These are phyloP conservation scores for Chromis chromis DNA, from an alignment of 2,797 vertebrate genomes.

Conservation along the genomic window DNA sequence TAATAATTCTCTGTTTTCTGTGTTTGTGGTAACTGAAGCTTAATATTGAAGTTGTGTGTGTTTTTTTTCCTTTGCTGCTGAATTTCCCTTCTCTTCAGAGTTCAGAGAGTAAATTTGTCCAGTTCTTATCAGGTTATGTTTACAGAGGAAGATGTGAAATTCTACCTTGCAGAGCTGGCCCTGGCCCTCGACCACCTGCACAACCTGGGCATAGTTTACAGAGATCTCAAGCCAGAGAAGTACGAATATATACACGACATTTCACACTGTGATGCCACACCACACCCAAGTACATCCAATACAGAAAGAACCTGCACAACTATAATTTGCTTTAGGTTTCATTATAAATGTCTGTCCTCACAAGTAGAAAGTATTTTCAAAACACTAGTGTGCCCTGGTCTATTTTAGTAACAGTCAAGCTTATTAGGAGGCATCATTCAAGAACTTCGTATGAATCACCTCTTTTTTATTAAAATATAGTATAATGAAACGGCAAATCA, in stretches of 20 bases:
- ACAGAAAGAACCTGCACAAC: neutral
- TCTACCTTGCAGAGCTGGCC: slow-evolving; percentile 99
- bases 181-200: slow-evolving; percentile 99
- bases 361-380: too few relatives aligned
- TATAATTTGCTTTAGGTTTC: neutral
- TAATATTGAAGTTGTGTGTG: slow-evolving; percentile 59
- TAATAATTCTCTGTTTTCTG: slow-evolving; percentile 55
- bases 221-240: slow-evolving; percentile 99
- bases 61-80: slow-evolving; percentile 58
- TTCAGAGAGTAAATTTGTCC: slow-evolving; percentile 96
- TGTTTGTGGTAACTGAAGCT: slow-evolving; percentile 59
- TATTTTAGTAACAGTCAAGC: too few relatives aligned
- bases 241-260: slow-evolving; percentile 80
- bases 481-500: neutral
- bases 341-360: neutral
- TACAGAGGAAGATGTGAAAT: slow-evolving; percentile 99
- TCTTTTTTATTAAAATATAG: too few relatives aligned
- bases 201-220: slow-evolving; percentile 99
- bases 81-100: slow-evolving; percentile 77
- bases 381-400: too few relatives aligned
- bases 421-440: neutral
- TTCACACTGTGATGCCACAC: slow-evolving; percentile 13
- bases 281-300: neutral
- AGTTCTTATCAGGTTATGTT: slow-evolving; percentile 99
- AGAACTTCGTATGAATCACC: neutral